Conservation (phyloP, 2,113 vertebrate genomes). For the Esox niger region DNA sequence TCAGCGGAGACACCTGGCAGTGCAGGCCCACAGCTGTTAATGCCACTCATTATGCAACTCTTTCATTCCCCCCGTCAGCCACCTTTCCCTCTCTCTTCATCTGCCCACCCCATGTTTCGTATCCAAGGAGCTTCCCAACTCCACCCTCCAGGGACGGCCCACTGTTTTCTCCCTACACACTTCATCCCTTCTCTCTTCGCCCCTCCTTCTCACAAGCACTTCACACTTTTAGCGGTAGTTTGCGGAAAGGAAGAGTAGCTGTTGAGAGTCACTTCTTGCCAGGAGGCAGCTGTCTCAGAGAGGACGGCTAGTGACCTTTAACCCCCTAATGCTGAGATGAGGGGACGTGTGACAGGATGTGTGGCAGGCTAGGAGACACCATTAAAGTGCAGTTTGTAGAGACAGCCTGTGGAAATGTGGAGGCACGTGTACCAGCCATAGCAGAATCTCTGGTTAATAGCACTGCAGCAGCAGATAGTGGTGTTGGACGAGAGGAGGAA, state of each 20-base stretch:
- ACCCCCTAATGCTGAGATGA: too few species aligned
- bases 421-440: too few species aligned
- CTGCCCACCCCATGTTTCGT: not conserved
- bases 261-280: too few species aligned
- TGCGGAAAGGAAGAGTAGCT: too few species aligned
- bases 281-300: too few species aligned
- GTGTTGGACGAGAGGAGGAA: not conserved
- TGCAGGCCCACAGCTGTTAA: constrained; percentile 9
- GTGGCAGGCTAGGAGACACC: too few species aligned
- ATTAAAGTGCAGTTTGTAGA: too few species aligned
- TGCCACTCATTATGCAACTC: not conserved
- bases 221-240: not conserved
- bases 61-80: not conserved
- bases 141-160: not conserved
- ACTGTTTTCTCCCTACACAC: not conserved
- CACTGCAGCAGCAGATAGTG: too few species aligned
- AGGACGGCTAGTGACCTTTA: too few species aligned
- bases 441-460: too few species aligned
- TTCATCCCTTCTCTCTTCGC: not conserved
- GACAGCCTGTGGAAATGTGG: too few species aligned
- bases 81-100: not conserved
- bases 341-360: too few species aligned
- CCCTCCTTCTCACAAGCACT: not conserved
- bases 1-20: constrained; percentile 3
- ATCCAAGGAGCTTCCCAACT: not conserved